Evolutionary conservation across 2,888 invertebrate genomes (phyloP), one percentile per base, ranked within the genome.

Genomic region (Synergus itoensis): DNA sequence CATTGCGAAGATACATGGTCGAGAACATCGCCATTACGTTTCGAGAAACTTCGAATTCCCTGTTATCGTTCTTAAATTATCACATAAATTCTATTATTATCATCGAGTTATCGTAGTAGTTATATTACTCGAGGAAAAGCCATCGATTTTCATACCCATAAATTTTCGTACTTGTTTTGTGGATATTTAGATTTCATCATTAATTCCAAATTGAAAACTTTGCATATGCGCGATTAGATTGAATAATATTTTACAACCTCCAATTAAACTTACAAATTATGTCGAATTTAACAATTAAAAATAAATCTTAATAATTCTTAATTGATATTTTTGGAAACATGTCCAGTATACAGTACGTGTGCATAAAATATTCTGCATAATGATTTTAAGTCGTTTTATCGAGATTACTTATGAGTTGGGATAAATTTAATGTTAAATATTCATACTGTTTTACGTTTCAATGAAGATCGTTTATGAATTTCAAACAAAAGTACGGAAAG

Each of bases 11-110:
- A 73, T 73, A 73, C 73, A 73, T 40, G 73, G 73, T 36, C 73
- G 28, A 48, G 48, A 73, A 40, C n/a, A 40, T 48, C 53, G 53
- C 73, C 48, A 40, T 73, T 73, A 73, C 45, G 48, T 53, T 73
- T 40, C 36, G 53, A 36, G 48, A 73, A 73, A 53, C 36, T 73
- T 73, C 28, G 4, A 53, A 53, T 36, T 73, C 73, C n/a, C n/a
- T 73, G 73, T 73, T 73, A 73, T 73, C 73, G 53, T 48, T 36
- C 53, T 73, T n/a, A 73, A 73, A 53, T 53, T 53, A 48, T 73
- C 73, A 48, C 53, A 73, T 73, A 53, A 73, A 73, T 73, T 73
- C 73, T 40, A 73, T 48, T 40, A 73, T 73, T 48, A 73, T 73
- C 73, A 53, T 53, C 14, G 36, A 45, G 21, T 21, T 8, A 69